Evolutionary conservation across 2,888 invertebrate species (phyloP).

Genomic region (Agrochola circellaris): DNA sequence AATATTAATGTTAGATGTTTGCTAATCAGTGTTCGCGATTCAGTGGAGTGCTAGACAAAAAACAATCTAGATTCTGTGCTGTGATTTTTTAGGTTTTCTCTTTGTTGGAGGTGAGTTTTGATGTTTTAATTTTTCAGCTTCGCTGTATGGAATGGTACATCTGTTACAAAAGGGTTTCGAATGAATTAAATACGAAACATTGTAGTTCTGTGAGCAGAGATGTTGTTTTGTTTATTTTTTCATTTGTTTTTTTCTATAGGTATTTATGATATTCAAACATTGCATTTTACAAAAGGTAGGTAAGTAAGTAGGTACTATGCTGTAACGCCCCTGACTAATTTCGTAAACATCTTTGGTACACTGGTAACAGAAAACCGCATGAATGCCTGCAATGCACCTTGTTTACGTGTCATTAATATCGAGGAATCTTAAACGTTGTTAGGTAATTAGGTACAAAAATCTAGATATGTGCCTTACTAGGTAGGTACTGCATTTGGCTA

Average conservation of each 20-base stretch:
- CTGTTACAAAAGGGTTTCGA: background rate
- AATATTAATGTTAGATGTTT: background rate
- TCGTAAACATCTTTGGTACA: background rate
- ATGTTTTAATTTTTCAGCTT: constrained; percentile 19
- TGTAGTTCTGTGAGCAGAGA: constrained; percentile 4
- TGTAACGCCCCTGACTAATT: background rate
- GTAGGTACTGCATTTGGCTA: no score
- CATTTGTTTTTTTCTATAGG: background rate
- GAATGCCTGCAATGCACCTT: constrained; percentile 32
- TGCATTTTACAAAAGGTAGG: background rate
- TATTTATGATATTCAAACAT: background rate
- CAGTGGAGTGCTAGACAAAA: constrained; percentile 62
- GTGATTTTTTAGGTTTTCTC: constrained; percentile 40
- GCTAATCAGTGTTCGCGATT: constrained; percentile 32
- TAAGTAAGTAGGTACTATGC: background rate
- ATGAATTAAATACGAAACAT: constrained; percentile 26
- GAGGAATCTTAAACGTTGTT: background rate
- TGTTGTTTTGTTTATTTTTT: background rate
- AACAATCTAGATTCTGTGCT: constrained; percentile 53
- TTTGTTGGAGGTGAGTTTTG: constrained; percentile 46
- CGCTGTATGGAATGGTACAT: background rate
- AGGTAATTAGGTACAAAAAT: background rate
- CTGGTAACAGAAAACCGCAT: constrained; percentile 22
- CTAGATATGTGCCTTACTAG: background rate
- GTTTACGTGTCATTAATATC: background rate